Base-by-base conservation (phyloP, 2,888 invertebrate genomes). In the Oscheius sp. region DNA sequence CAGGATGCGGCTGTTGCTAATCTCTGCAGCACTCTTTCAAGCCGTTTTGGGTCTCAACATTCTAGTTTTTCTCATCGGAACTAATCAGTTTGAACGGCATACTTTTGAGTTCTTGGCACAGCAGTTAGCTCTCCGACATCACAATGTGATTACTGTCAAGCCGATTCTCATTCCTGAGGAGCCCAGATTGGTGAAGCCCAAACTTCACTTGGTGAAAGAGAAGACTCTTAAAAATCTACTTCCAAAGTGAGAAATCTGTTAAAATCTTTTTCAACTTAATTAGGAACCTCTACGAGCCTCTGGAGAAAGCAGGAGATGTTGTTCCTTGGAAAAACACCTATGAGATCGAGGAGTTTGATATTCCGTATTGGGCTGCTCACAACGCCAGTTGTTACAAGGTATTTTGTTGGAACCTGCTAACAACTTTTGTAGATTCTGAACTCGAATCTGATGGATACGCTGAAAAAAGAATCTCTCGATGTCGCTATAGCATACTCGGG, bases 131-230 rank as follows among this genome's bases (percentile, higher is more conserved):
- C 76, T 86, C 11, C 76, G 88, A 63, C 63, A 76, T 55, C 76
- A 76, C 60, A 57, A 68, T 59, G 73, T 84, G 47, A 82, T 85
- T 68, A 85, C 87, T 9, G 85, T 88, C 53, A 88, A 87, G 76
- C 86, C 87, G 1, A 77, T 88, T 48, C 75, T 89, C n/a, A 87
- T 89, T 50, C 89, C 89, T n/a, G 89, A 89, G 76, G 86, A 87
- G 70, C 88, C 88, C 2, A 74, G 86, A 62, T 78, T 89, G 29
- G 87, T 88, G 53, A 86, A 85, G 73, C 89, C 86, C 10, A 79
- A 83, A 51, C 75, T 89, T 65, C 89, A 89, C 75, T 68, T 87
- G 47, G 89, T 89, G 2, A 76, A 84, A 48, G 89, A 89, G 77
- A 87, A 88, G 77, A 82, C 83, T 48, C 78, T 89, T 71, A 89